phyloP scores from a whole-genome alignment of 2,113 vertebrate genomes.

The Pseudolaguvia tuberculata region DNA sequence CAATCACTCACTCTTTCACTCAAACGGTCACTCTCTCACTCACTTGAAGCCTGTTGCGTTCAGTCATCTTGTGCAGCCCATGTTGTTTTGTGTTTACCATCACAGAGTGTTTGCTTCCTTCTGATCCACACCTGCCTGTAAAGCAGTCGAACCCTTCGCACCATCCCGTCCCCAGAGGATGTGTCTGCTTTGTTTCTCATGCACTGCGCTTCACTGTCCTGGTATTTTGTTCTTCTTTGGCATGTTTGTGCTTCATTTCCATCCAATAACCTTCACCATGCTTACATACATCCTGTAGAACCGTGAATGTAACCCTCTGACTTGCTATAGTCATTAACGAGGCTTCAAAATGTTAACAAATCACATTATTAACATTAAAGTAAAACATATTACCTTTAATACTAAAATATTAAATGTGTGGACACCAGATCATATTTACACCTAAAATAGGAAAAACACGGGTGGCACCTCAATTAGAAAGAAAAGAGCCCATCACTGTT shows the following conservation, averaged over 20 bases:
- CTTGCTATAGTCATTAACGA: no score
- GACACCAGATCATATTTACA: no score
- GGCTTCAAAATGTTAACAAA: no score
- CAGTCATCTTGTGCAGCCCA: neutral
- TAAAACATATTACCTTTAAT: no score
- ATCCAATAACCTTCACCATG: neutral
- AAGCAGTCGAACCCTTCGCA: conserved; percentile 11
- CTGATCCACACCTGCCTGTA: conserved; percentile 30
- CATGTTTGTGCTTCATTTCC: conserved; percentile 33
- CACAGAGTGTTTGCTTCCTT: conserved; percentile 24
- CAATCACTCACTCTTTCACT: no score
- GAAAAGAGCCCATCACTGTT: no score
- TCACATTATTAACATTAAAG: no score
- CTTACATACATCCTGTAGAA: neutral
- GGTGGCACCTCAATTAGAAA: no score
- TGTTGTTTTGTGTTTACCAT: conserved; percentile 48
- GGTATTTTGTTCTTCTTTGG: conserved; percentile 48
- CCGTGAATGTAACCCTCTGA: neutral
- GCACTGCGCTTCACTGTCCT: conserved; percentile 47
- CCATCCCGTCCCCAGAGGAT: conserved; percentile 30
- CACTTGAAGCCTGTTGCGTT: neutral
- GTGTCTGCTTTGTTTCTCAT: conserved; percentile 49
- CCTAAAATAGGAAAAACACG: no score
- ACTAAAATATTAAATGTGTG: no score
- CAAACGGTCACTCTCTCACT: neutral